Evolutionary conservation across 2,113 vertebrate genomes (phyloP), one percentile per base, ranked within the genome.

Genomic region (Ploceus nigricollis): DNA sequence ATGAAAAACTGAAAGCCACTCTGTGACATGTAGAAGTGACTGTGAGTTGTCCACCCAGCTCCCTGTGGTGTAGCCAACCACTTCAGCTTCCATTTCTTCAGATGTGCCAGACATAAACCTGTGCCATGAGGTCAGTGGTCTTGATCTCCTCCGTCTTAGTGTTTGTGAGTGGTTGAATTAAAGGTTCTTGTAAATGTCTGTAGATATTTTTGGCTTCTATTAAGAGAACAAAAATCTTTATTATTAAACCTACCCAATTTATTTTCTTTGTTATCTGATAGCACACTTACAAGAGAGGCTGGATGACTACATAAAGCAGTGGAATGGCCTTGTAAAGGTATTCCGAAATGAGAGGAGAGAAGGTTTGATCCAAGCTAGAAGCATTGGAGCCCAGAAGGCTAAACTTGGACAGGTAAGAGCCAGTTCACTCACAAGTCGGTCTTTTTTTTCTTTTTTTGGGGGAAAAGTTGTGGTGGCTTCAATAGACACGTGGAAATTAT

Each of bases 281-380:
- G 99, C 87, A 56, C 99, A 99, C 97, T 98, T 99, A 93, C 99
- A 99, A 94, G 99, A 99, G 83, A 98, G 98, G 64, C 96, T 99
- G 95, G 99, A 99, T 89, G 98, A 99, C 5, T 99, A 99, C 92
- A 98, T 99, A 92, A 99, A 99, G 93, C 98, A 98, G 64, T 99
- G 99, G 99, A 99, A 99, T 10, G 99, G 99, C 82, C 98, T 99
- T 20, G 99, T 99, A 24, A 99, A 99, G 96, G 96, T 99, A 47
- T 99, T 98, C 97, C 98, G 99, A 92, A 99, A 99, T 79, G 99
- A 99, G 70, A 99, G 99, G 96, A 98, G 99, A 97, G 99, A 99
- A 98, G 99, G 99, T 50, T 98, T 99, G 83, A 99, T 99, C 96
- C 99, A 99, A 81, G 99, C 99, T 61, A 98, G 99, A 97, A 99